These are phyloP conservation scores for zebrafish (Danio rerio) DNA, from an alignment of 2,113 vertebrate species.

Conservation along the genomic window GRCz12tu NC_133177.1:3079501-3080000, in stretches of 20 bases:
- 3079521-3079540: slow-evolving; percentile 68
- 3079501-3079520: slow-evolving; percentile 46
- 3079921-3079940: neutral
- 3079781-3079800: slow-evolving; percentile 78
- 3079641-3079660: too few relatives aligned
- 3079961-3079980: neutral
- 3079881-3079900: slow-evolving; percentile 50
- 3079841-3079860: neutral
- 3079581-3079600: too few relatives aligned
- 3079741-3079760: too few relatives aligned
- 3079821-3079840: neutral
- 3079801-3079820: slow-evolving; percentile 81
- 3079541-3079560: too few relatives aligned
- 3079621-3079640: too few relatives aligned
- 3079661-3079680: too few relatives aligned
- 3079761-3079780: slow-evolving; percentile 76
- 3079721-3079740: too few relatives aligned
- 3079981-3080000: neutral
- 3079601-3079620: too few relatives aligned
- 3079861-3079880: slow-evolving; percentile 50
- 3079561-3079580: too few relatives aligned
- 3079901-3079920: neutral
- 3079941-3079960: neutral
- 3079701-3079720: too few relatives aligned
- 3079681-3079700: too few relatives aligned